Evolutionary conservation across 2,113 vertebrate species (phyloP).

Genomic region (Pantherophis guttatus): DNA sequence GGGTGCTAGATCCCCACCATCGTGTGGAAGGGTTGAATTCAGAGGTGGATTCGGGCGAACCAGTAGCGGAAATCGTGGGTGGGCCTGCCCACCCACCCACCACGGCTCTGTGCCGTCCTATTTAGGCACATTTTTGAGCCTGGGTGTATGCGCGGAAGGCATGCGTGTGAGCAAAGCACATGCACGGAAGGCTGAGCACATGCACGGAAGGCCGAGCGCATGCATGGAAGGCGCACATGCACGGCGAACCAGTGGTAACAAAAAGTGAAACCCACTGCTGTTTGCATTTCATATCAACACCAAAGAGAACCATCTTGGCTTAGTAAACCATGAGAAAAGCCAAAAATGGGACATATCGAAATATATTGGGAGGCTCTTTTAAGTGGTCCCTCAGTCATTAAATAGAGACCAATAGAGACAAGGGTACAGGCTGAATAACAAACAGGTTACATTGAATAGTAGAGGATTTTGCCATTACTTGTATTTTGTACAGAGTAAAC

Average conservation of each 20-base stretch:
- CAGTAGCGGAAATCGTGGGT: too few species aligned
- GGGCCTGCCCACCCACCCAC: too few species aligned
- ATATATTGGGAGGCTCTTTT: background rate
- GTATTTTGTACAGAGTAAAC: background rate
- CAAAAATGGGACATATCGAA: background rate
- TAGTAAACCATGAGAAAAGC: background rate
- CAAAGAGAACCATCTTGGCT: background rate
- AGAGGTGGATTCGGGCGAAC: too few species aligned
- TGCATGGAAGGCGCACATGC: too few species aligned
- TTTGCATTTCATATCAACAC: background rate
- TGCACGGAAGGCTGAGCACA: too few species aligned
- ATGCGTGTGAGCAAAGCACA: too few species aligned
- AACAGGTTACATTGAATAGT: background rate
- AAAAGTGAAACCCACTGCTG: too few species aligned
- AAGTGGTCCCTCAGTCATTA: background rate
- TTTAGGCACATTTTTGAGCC: too few species aligned
- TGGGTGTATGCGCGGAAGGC: too few species aligned
- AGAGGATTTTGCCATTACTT: background rate
- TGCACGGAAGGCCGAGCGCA: too few species aligned
- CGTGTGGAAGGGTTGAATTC: background rate
- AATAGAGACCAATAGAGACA: background rate
- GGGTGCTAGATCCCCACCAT: background rate
- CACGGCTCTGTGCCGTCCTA: too few species aligned
- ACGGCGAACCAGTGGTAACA: too few species aligned
- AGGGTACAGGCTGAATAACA: background rate